Conservation (phyloP, 1,140 invertebrate genomes). For the Metopolophium dirhodum region DNA sequence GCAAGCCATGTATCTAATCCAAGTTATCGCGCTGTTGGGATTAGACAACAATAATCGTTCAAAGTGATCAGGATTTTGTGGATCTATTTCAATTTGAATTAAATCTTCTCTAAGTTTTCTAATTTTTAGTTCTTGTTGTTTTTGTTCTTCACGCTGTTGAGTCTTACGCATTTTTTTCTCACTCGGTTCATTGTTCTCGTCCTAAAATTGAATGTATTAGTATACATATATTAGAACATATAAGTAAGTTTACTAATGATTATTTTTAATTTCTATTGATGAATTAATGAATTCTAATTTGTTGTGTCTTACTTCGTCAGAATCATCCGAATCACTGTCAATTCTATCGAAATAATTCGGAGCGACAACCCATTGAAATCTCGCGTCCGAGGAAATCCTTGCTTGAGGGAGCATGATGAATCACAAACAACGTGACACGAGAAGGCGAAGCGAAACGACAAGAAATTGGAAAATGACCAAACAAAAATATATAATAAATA, state of each 20-base stretch:
- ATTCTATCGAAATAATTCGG: constrained; percentile 30
- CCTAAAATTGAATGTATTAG: not conserved
- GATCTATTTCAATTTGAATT: constrained; percentile 68
- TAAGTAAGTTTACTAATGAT: not conserved
- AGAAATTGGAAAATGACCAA: no score
- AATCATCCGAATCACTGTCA: not conserved
- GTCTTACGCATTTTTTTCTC: constrained; percentile 71
- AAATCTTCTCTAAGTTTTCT: constrained; percentile 72
- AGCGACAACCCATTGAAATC: constrained; percentile 28
- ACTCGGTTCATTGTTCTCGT: constrained; percentile 49
- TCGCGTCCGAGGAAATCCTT: not conserved
- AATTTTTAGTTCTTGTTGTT: constrained; percentile 73
- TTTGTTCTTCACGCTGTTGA: constrained; percentile 69
- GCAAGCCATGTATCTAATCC: constrained; percentile 91
- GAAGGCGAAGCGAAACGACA: no score
- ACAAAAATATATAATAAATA: no score
- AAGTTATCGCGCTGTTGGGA: constrained; percentile 84
- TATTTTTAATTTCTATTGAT: not conserved
- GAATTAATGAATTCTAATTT: not conserved
- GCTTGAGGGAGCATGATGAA: no score
- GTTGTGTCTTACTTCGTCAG: constrained; percentile 11
- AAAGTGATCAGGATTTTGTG: constrained; percentile 84
- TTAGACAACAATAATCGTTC: constrained; percentile 82
- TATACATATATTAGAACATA: not conserved
- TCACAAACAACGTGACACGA: no score